Conservation (phyloP, 2,113 vertebrate genomes). For the Synodontis membranacea region DNA sequence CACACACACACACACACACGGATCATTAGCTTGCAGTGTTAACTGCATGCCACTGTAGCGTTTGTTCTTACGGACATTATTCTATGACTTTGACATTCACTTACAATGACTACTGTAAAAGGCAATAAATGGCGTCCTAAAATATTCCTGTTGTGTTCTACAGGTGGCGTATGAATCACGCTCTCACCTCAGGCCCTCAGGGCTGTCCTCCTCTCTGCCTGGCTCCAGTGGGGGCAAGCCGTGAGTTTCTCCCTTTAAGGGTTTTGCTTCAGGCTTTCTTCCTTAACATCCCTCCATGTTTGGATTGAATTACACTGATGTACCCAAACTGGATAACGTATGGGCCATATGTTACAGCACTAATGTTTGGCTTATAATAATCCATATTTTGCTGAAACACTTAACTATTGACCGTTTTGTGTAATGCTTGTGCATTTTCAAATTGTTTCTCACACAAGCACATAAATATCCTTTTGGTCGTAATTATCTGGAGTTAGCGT, state of each 20-base stretch:
- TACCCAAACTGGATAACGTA: background rate
- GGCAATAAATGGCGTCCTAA: background rate
- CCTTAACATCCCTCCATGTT: slow-evolving; percentile 38
- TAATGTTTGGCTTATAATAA: slow-evolving; percentile 13
- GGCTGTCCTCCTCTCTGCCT: slow-evolving; percentile 79
- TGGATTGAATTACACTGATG: slow-evolving; percentile 10
- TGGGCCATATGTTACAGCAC: background rate
- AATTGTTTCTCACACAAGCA: slow-evolving; percentile 6
- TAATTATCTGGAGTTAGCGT: background rate
- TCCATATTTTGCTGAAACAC: background rate
- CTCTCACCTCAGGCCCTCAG: slow-evolving; percentile 80
- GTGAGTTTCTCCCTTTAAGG: slow-evolving; percentile 72
- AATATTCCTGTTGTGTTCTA: slow-evolving; percentile 15
- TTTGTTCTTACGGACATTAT: background rate
- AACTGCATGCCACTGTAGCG: background rate
- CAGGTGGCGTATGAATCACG: slow-evolving; percentile 83
- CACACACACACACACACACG: background rate
- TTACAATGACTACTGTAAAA: background rate
- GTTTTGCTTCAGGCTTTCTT: slow-evolving; percentile 37
- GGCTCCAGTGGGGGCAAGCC: slow-evolving; percentile 81
- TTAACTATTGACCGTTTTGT: background rate
- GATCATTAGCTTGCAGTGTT: background rate
- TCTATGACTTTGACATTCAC: background rate
- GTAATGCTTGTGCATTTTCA: background rate
- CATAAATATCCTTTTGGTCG: background rate